Evolutionary conservation across 2,797 vertebrate species (phyloP), one percentile per base, ranked within the genome.

Genomic region (Semaprochilodus insignis): DNA sequence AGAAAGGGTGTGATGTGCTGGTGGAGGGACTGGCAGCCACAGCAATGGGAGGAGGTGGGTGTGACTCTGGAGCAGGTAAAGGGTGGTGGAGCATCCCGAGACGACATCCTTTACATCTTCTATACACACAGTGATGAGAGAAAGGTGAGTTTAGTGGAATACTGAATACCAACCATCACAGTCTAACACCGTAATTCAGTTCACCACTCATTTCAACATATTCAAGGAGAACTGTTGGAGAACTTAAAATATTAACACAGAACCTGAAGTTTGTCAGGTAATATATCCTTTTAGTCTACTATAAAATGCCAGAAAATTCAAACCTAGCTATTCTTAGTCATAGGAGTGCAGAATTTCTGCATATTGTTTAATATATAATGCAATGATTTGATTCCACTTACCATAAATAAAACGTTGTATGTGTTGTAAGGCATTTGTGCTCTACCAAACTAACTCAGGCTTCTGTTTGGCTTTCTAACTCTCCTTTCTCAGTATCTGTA

Each of bases 11-110:
- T 91, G 1, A 80, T 99, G 91, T 96, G 96, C 40, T 99, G 98
- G 98, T 99, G 97, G 97, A 96, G 97, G 40, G 97, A 97, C 85
- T 97, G 97, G 97, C 96, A 96, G 80, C 98, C 98, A 4, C 93
- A 97, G 70, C 97, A 96, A 78, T 99, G 97, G 98, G 91, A 97
- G 83, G 97, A 99, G 0, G 97, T 97, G 52, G 91, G 94, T 0
- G 96, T 99, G 0, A 96, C 96, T 0, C 94, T 99, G 16, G 98
- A 99, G 91, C 97, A 98, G 90, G 97, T 97, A 91, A 97, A 94
- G 0, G 94, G 91, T 55, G 93, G 91, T 0, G 96, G 96, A 0
- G 96, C 96, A 16, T 92, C 87, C 66, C 96, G 94, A 0, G 97
- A 99, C 89, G 96, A 97, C 91, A 97, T 99, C 83, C 95, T 99